Base-by-base conservation (phyloP, 2,888 invertebrate species). In the Autographa pulchrina region DNA sequence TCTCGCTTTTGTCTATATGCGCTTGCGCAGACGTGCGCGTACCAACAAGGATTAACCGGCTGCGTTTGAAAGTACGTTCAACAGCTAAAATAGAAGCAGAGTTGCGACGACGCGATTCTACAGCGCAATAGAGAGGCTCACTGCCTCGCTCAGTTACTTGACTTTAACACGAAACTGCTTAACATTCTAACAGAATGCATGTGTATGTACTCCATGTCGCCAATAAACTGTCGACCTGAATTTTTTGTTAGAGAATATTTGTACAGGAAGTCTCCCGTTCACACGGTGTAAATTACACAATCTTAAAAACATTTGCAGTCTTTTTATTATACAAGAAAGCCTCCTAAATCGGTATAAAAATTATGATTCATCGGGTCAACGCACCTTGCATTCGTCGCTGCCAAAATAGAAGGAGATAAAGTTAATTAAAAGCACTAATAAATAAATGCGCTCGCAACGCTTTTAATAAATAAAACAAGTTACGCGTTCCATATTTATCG, bases 391-490 rank as follows among this genome's bases (percentile, higher is more conserved):
- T 89, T 87, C 88, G 86, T 86, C 85, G 88, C 90, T 85, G 86
- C 92, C 90, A 87, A 92, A 93, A 94, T 94, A 93, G 91, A 91
- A 90, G 86, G 90, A 92, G 91, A 93, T 93, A 92, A 93, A 92
- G 88, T 91, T 93, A 93, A 94, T 94, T 93, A 94, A 94, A 93
- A 91, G 90, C 92, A 92, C 92, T 91, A 92, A 94, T 93, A 94
- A 93, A 93, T 93, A 93, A 92, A 92, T 89, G 89, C 90, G 90
- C 87, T 89, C 81, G 87, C 86, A 90, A 90, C 72, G 85, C 88
- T 89, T 90, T 89, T 87, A 89, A 90, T 89, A 89, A 25, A 88
- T 84, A 78, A 89, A 91, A 92, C 90, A 87, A 88, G 91, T 88
- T 90, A 87, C 82, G 85, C 87, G 88, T 91, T 85, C 81, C 86